Evolutionary conservation across 2,113 vertebrate species (phyloP).

Genomic region (Aegithalos caudatus): DNA sequence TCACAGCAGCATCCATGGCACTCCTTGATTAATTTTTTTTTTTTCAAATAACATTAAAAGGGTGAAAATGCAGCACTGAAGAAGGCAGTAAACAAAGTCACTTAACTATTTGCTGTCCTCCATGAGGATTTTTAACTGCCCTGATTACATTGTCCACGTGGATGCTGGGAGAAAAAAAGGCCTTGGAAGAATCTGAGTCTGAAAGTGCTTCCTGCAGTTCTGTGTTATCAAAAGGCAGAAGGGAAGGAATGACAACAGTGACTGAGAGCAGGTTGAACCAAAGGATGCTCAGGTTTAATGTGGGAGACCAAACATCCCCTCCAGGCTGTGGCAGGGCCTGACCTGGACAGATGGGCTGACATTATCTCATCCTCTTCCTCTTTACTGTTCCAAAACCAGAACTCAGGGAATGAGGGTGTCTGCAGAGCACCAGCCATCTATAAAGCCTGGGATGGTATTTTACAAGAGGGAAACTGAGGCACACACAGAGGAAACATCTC

Average conservation of each 20-base stretch:
- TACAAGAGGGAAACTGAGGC: neutral
- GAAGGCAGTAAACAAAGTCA: neutral
- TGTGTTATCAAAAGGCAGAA: neutral
- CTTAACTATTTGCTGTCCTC: neutral
- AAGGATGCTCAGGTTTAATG: rapidly evolving
- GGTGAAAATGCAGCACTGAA: neutral
- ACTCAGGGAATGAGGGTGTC: neutral
- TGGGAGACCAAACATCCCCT: neutral
- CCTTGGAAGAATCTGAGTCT: neutral
- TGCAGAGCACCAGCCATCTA: neutral
- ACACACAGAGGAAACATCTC: neutral
- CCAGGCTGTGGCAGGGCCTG: neutral
- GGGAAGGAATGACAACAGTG: neutral
- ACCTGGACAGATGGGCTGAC: no score
- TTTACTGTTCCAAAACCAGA: neutral
- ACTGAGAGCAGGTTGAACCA: neutral
- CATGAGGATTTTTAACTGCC: neutral
- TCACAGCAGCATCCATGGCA: neutral
- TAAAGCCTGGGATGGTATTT: neutral
- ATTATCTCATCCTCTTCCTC: neutral
- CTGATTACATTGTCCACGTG: neutral
- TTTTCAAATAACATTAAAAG: neutral
- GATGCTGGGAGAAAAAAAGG: neutral
- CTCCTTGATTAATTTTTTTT: neutral
- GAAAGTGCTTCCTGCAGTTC: neutral